Evolutionary conservation across 2,888 invertebrate species (phyloP).

Genomic region (Stenchaetothrips biformis): DNA sequence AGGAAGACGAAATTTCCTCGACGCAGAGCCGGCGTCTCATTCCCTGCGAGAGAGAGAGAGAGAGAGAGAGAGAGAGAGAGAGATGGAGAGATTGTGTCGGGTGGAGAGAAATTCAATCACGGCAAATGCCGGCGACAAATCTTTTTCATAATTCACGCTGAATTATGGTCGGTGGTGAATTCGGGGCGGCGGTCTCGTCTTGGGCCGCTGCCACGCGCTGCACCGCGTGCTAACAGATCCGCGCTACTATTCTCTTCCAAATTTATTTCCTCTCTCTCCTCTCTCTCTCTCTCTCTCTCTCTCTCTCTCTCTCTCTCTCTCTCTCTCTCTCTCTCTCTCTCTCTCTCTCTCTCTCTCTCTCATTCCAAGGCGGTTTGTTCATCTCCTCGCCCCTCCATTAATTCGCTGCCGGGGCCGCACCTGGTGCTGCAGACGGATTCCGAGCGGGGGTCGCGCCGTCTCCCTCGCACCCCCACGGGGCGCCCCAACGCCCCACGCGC

Average conservation of each 20-base stretch:
- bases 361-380: neutral
- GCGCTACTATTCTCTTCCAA: neutral
- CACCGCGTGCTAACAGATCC: neutral
- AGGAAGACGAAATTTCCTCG: no score
- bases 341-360: neutral
- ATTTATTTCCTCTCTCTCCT: neutral
- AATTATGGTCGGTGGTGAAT: neutral
- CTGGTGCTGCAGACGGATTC: neutral
- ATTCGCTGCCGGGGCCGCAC: neutral
- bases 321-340: no score
- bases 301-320: no score
- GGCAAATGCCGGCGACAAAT: neutral
- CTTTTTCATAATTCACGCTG: conserved; percentile 17
- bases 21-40: no score
- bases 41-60: neutral
- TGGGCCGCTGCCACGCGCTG: neutral
- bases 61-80: neutral
- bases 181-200: neutral
- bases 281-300: no score
- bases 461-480: neutral
- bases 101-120: conserved; percentile 9
- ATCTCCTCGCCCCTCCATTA: neutral
- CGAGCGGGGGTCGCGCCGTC: neutral
- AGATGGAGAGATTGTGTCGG: neutral
- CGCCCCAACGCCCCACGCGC: neutral